Base-by-base conservation (phyloP, 1,140 invertebrate species). In the Scylla paramamosain region DNA sequence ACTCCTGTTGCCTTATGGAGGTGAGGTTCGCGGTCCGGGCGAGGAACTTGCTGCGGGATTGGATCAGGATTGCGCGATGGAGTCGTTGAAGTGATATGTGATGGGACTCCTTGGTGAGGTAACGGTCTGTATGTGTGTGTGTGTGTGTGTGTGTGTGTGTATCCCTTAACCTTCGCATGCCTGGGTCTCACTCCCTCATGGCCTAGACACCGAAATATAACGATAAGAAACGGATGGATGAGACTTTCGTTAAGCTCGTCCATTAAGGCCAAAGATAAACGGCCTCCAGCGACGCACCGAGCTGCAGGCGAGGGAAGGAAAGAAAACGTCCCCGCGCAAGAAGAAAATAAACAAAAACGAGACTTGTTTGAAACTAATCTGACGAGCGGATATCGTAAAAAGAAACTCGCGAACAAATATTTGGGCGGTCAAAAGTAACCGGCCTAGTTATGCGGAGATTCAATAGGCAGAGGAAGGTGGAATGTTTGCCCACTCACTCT, bases 141-240 rank as follows among this genome's bases (percentile, higher is more conserved):
- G 86, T 88, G 86, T 88, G 86, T 88, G 86, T 88, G 86, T 88
- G 86, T 88, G 86, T 88, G 86, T 88, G 86, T 88, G 86, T 77
- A 3, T 59, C 52, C 10, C 52, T 8, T 3, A 20, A 59, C 16
- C 0, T 59, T 59, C 16, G 52, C 52, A 14, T 59, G 52, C 52
- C 52, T 20, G 52, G 10, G 16, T 14, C 52, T 59, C 52, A 12
- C 52, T n/a, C 67, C 67, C 2, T 77, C 67, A 25, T 77, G 25
- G 20, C 25, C 0, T n/a, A 7, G 67, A n/a, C 67, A 25, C 67
- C 0, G 1, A 77, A n/a, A 77, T 77, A 77, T n/a, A 77, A n/a
- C 25, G 67, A 77, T n/a, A 7, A 77, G 20, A n/a, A 77, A 77
- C 67, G 67, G 2, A n/a, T n/a, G 67, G 67, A 77, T n/a, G 6